These are phyloP conservation scores for Listrodromus nycthemerus DNA, from an alignment of 2,888 invertebrate species.

Conservation along the genomic window DNA sequence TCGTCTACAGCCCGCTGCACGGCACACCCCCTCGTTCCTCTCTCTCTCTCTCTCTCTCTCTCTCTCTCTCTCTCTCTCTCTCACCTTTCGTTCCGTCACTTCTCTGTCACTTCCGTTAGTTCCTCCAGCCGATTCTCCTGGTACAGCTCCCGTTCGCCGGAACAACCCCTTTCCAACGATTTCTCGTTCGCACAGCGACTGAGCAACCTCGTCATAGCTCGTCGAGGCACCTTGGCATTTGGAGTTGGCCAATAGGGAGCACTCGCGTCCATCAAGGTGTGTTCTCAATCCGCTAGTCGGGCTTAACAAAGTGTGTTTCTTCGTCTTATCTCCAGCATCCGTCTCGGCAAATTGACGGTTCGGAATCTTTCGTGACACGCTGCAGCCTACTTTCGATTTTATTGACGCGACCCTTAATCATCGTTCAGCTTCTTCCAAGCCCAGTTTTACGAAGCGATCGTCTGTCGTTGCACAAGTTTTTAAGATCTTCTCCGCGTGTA, in stretches of 20 bases:
- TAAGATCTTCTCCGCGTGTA: conserved; percentile 4
- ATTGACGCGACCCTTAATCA: background rate
- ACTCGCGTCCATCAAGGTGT: conserved; percentile 70
- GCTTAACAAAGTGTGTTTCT: background rate
- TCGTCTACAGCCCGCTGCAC: conserved; percentile 30
- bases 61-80: no score
- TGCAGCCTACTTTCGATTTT: background rate
- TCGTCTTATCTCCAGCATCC: background rate
- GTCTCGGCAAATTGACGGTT: background rate
- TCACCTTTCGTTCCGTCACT: conserved; percentile 61
- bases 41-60: conserved; percentile 65
- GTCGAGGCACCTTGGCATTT: conserved; percentile 59
- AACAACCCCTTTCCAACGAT: conserved; percentile 60
- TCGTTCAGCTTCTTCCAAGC: background rate
- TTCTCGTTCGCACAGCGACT: conserved; percentile 49
- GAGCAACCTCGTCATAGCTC: conserved; percentile 39
- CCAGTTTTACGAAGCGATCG: conserved; percentile 5
- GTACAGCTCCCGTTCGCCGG: conserved; percentile 35
- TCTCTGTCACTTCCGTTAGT: conserved; percentile 57
- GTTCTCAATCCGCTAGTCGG: conserved; percentile 45
- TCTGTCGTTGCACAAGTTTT: conserved; percentile 24
- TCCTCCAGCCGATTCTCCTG: conserved; percentile 70
- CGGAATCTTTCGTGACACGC: background rate
- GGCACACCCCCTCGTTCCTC: conserved; percentile 57
- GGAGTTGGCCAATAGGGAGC: conserved; percentile 74